These are phyloP conservation scores for Pheosia gnoma DNA, from an alignment of 2,888 invertebrate species.

Conservation along the genomic window DNA sequence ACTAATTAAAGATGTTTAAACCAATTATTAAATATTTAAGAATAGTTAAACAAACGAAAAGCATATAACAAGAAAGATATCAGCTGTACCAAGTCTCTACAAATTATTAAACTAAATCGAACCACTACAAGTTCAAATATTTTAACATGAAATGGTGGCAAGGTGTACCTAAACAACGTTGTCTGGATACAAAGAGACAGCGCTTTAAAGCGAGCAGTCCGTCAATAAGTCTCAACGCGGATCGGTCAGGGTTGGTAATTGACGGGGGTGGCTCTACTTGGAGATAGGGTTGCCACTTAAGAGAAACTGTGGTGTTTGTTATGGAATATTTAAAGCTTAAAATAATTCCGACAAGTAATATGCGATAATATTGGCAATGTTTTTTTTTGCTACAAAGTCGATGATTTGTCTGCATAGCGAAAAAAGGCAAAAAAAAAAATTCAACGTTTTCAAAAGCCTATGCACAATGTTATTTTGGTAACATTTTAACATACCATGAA, in stretches of 20 bases:
- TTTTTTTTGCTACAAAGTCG: no score
- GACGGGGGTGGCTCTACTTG: constrained; percentile 67
- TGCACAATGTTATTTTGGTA: no score
- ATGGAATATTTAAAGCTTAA: background rate
- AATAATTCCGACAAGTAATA: no score
- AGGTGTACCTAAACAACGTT: constrained; percentile 20
- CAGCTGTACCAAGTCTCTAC: background rate
- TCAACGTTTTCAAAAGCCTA: no score
- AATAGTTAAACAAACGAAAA: no score
- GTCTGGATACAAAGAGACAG: constrained; percentile 55
- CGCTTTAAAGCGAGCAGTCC: constrained; percentile 69
- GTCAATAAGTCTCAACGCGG: constrained; percentile 81
- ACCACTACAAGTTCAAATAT: background rate
- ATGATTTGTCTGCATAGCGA: no score
- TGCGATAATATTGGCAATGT: no score
- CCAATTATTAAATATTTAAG: no score
- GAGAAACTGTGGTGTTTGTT: background rate
- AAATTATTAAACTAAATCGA: background rate
- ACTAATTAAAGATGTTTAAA: no score
- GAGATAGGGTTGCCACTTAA: constrained; percentile 58
- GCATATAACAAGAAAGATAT: no score
- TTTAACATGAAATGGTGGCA: constrained; percentile 15
- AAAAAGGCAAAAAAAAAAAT: no score
- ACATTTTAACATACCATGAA: no score
- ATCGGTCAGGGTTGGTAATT: constrained; percentile 82